Evolutionary conservation across 2,113 vertebrate species (phyloP), one percentile per base, ranked within the genome.

Genomic region (Psittacara wagleri): DNA sequence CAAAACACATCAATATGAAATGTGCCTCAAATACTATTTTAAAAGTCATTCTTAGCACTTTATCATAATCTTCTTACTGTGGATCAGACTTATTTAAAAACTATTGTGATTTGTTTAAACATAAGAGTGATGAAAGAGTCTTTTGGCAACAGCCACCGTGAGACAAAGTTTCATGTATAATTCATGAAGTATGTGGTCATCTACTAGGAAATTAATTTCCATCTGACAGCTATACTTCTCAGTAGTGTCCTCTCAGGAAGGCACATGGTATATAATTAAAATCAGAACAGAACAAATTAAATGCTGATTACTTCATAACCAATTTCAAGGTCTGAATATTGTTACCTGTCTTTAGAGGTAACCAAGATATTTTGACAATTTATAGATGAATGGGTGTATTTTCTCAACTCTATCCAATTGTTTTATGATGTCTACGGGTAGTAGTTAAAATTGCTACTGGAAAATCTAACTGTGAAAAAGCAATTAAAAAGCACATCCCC

Each of bases 141-240:
- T 97, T 97, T 97, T 96, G 97, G 95, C 93, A 96, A 97, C 91
- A 97, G 97, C 95, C 97, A 97, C 94, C 15, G 35, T 95, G 97
- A 97, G 97, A 97, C 96, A 96, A 97, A 96, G 96, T 97, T 97
- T 97, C 96, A 98, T 98, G 97, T 97, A 97, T 98, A 98, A 98
- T 98, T 98, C 97, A 98, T 98, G 95, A 98, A 96, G 76, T 92
- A 33, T 92, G 11, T 97, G 97, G 98, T 98, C 98, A 98, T 96
- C 97, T 96, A 93, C 96, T 88, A 88, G 97, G 94, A 98, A 97
- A 98, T 98, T 98, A 96, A 98, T 98, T 97, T 98, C 95, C 80
- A 95, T 97, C 92, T 98, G 97, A 97, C 97, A 98, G 96, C 95
- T 97, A 96, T 92, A n/a, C 88, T 86, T 85, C 94, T 96, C 85